Evolutionary conservation across 2,888 invertebrate genomes (phyloP).

Genomic region (Acronicta leporina): DNA sequence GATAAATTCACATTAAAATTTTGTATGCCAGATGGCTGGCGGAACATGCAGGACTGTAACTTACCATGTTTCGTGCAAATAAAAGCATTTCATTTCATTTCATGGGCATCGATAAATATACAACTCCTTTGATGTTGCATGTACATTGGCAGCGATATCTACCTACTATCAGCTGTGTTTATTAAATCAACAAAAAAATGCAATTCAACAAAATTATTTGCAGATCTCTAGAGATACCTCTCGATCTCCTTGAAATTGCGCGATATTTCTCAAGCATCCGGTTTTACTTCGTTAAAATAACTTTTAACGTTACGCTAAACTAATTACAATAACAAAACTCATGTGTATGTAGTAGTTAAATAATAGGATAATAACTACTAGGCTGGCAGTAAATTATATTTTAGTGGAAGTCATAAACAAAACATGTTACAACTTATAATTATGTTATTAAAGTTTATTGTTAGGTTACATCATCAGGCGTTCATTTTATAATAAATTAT

Average conservation of each 20-base stretch:
- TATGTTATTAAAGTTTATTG: constrained; percentile 30
- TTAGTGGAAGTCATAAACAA: constrained; percentile 26
- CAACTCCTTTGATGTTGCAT: too few relatives aligned
- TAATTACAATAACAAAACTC: constrained; percentile 19
- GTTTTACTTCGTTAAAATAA: constrained; percentile 34
- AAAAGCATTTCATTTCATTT: too few relatives aligned
- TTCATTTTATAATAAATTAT: constrained; percentile 6
- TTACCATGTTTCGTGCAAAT: too few relatives aligned
- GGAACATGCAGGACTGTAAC: too few relatives aligned
- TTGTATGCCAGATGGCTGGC: too few relatives aligned
- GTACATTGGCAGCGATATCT: too few relatives aligned
- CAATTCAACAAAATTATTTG: background rate
- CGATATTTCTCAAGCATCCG: constrained; percentile 11
- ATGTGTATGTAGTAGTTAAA: constrained; percentile 15
- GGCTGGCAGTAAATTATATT: constrained; percentile 26
- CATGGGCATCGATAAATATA: too few relatives aligned
- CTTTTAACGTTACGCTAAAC: constrained; percentile 15
- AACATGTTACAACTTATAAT: constrained; percentile 18
- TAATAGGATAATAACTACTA: constrained; percentile 32
- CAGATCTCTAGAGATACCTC: constrained; percentile 2
- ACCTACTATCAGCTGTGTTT: too few relatives aligned
- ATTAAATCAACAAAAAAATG: too few relatives aligned
- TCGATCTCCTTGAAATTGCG: constrained; percentile 5
- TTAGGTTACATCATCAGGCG: constrained; percentile 11
- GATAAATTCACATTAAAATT: too few relatives aligned